Conservation (phyloP, 2,113 vertebrate genomes). For the Mirza zaza region DNA sequence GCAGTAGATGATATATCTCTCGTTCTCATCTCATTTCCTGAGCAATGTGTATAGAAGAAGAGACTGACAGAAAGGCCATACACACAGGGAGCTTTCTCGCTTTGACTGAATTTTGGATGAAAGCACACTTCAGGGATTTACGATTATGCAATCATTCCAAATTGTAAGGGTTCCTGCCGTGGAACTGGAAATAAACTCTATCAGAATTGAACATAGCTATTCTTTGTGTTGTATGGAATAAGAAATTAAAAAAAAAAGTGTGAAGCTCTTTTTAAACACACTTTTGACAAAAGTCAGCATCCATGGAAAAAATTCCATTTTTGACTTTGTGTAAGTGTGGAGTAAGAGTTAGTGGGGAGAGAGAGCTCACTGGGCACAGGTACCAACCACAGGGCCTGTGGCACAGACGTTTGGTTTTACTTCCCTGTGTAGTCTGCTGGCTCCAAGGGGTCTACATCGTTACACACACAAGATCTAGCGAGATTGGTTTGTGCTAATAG, state of each 20-base stretch:
- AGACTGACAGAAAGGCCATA: not conserved
- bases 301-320: not conserved
- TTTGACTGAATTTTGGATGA: constrained; percentile 35
- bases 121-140: constrained; percentile 4
- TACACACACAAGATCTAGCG: rapidly evolving
- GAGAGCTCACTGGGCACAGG: rapidly evolving
- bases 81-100: not conserved
- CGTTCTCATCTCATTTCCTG: not conserved
- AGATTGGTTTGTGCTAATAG: not conserved
- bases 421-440: too few species aligned
- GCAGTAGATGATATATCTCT: rapidly evolving
- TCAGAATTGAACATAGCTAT: not conserved
- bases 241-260: not conserved
- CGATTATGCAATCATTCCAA: not conserved
- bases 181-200: not conserved
- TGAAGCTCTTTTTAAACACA: not conserved
- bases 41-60: not conserved
- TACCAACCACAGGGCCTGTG: rapidly evolving
- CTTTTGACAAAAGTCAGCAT: not conserved
- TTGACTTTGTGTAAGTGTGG: not conserved
- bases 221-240: not conserved
- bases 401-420: rapidly evolving
- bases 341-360: not conserved
- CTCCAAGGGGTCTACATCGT: rapidly evolving
- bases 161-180: not conserved